Conservation (phyloP, 23 tunicate species). For the Corella eumyota region DNA sequence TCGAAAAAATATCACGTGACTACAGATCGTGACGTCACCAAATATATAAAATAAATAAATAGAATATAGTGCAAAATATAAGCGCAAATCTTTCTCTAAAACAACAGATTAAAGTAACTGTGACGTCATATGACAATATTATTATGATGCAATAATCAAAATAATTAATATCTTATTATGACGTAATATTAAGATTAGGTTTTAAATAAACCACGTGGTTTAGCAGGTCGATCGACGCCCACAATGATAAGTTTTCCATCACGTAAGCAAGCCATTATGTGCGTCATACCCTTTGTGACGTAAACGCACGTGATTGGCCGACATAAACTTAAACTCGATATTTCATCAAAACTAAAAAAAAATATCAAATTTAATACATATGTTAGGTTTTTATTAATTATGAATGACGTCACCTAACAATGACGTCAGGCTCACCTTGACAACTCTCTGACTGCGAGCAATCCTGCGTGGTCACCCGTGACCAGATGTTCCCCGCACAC, state of each 20-base stretch:
- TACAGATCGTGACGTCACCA: no score
- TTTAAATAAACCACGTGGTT: conserved; percentile 24
- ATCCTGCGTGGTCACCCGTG: conserved; percentile 74
- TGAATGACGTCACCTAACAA: not conserved
- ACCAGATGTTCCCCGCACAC: conserved; percentile 76
- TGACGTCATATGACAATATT: no score
- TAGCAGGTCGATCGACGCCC: conserved; percentile 49
- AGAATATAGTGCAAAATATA: no score
- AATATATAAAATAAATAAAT: no score
- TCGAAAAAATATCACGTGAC: no score
- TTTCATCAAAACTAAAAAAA: conserved; percentile 53
- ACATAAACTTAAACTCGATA: conserved; percentile 38
- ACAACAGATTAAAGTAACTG: no score
- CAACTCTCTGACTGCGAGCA: conserved; percentile 57
- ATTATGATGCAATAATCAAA: no score
- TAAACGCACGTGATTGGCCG: conserved; percentile 53
- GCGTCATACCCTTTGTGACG: conserved; percentile 70
- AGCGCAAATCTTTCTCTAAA: no score
- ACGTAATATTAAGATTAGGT: conserved; percentile 3
- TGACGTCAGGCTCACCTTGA: no score
- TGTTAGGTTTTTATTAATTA: not conserved
- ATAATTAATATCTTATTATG: not conserved
- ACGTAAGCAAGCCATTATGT: conserved; percentile 54
- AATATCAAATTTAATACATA: not conserved
- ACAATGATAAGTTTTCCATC: conserved; percentile 92